Evolutionary conservation across 2,888 invertebrate species (phyloP).

Genomic region (Yponomeuta cagnagella): DNA sequence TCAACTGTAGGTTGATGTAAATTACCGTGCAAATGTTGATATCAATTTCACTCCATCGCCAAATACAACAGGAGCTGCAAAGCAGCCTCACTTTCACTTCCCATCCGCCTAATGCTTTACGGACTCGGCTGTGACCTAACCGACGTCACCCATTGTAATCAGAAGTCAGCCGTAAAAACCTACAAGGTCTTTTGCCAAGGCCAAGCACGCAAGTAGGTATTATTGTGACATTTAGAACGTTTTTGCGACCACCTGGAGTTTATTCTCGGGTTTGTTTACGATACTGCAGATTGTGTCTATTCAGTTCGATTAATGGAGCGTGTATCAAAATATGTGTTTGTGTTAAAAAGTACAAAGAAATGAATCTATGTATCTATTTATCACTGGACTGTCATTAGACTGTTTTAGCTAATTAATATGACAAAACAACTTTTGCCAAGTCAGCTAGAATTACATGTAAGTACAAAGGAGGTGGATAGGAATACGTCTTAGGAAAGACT

Average conservation of each 20-base stretch:
- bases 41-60: background rate
- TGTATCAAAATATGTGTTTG: background rate
- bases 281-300: background rate
- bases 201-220: slow-evolving; percentile 18
- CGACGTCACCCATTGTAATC: slow-evolving; percentile 27
- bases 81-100: slow-evolving; percentile 26
- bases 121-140: slow-evolving; percentile 15
- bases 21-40: background rate
- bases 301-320: background rate
- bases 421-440: too few relatives aligned
- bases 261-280: background rate
- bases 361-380: too few relatives aligned
- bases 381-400: too few relatives aligned
- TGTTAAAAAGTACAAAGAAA: too few relatives aligned
- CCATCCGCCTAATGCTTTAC: slow-evolving; percentile 12
- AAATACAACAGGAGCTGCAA: background rate
- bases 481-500: too few relatives aligned
- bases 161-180: slow-evolving; percentile 33
- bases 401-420: too few relatives aligned
- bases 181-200: slow-evolving; percentile 41
- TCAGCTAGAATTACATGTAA: too few relatives aligned
- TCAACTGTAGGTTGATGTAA: background rate
- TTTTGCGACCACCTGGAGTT: background rate
- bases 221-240: background rate
- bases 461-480: too few relatives aligned